Evolutionary conservation across 2,888 invertebrate species (phyloP).

Genomic region (Pachliopta kotzebuea): DNA sequence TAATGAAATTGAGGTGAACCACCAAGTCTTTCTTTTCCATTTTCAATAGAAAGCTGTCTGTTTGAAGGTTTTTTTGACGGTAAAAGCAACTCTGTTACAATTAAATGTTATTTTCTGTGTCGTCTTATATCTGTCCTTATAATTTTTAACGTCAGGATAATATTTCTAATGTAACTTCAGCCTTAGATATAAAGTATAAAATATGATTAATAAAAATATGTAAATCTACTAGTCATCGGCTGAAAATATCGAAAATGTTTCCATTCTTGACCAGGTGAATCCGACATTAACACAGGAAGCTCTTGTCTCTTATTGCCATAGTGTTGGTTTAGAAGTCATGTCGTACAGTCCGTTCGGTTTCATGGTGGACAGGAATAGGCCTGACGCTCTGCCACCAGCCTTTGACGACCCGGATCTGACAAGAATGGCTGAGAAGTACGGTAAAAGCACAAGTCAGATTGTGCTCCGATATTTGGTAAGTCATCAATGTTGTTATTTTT

Average conservation of each 20-base stretch:
- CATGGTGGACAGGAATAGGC: constrained; percentile 27
- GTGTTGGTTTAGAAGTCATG: constrained; percentile 83
- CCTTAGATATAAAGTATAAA: too few relatives aligned
- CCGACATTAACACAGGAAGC: constrained; percentile 85
- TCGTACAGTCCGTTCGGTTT: constrained; percentile 85
- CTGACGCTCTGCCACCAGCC: background rate
- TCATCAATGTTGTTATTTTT: too few relatives aligned
- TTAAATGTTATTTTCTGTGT: too few relatives aligned
- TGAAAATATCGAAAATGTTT: too few relatives aligned
- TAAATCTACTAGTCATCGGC: too few relatives aligned
- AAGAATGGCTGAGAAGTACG: background rate
- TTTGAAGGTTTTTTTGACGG: too few relatives aligned
- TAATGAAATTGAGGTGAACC: constrained; percentile 75
- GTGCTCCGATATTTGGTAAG: background rate
- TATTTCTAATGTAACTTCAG: too few relatives aligned
- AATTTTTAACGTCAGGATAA: too few relatives aligned
- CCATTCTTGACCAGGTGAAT: constrained; percentile 66
- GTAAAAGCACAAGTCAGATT: background rate
- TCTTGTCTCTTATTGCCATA: constrained; percentile 83
- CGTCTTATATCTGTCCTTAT: too few relatives aligned
- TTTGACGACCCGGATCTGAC: background rate
- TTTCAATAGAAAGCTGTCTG: too few relatives aligned
- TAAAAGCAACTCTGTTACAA: too few relatives aligned
- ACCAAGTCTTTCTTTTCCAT: background rate
- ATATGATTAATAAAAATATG: too few relatives aligned